Evolutionary conservation across 2,888 invertebrate genomes (phyloP).

Genomic region (Nephrotoma flavescens): DNA sequence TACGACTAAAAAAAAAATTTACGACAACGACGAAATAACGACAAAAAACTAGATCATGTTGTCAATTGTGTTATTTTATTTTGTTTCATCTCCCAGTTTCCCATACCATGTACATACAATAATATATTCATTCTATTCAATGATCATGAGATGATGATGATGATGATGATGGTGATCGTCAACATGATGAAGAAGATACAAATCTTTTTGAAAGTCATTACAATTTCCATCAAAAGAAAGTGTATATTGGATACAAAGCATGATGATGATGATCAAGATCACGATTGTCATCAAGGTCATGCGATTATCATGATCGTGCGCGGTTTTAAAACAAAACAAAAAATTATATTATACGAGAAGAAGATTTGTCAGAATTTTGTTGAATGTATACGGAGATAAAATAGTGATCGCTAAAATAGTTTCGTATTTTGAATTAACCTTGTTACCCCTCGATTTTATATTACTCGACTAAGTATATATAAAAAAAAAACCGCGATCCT

Average conservation of each 20-base stretch:
- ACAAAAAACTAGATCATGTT: not conserved
- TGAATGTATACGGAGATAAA: not conserved
- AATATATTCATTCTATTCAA: not conserved
- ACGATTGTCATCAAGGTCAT: not conserved
- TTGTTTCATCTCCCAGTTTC: not conserved
- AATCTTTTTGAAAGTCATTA: not conserved
- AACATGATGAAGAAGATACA: not conserved
- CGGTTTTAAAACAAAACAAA: not conserved
- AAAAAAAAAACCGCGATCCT: not conserved
- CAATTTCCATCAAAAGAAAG: not conserved
- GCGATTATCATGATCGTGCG: not conserved
- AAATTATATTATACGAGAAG: not conserved
- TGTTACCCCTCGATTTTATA: not conserved
- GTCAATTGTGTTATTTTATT: not conserved
- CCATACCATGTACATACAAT: not conserved
- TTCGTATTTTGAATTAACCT: not conserved
- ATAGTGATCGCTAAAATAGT: not conserved
- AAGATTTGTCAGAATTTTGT: not conserved
- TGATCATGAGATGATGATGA: not conserved
- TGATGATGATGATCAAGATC: not conserved
- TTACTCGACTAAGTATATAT: not conserved
- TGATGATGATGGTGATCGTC: not conserved
- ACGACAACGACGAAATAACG: not conserved
- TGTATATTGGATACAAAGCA: not conserved
- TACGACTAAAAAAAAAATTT: not conserved